Base-by-base conservation (phyloP, 2,888 invertebrate species). In the Baronia brevicornis region DNA sequence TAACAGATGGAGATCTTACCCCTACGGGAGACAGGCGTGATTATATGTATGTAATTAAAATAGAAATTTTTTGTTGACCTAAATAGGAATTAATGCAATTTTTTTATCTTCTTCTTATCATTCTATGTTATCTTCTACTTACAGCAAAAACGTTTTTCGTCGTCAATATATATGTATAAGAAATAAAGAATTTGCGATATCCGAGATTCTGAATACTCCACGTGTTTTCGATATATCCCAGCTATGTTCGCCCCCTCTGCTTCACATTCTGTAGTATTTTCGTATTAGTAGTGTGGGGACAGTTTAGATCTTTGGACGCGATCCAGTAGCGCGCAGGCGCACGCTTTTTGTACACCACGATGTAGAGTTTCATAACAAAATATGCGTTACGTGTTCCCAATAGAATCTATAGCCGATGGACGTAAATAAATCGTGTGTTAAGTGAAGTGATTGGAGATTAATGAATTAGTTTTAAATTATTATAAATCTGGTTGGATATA, bases 281-380 rank as follows among this genome's bases (percentile, higher is more conserved):
- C 64, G 82, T 80, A 74, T 72, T 70, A 57, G 66, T 69, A 57
- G 57, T 54, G 72, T 71, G 61, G 75, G 70, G 80, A 84, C 78
- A 79, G 72, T 74, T 82, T n/a, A n/a, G n/a, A n/a, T n/a, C n/a
- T n/a, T n/a, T 80, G 80, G 79, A 79, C 49, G 54, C 55, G 62
- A 64, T 78, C 82, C 82, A 84, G 82, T 80, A 59, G 59, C 53
- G 54, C 53, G 34, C 25, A 30, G 28, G 25, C 31, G 12, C 7
- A 11, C 28, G 24, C 19, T 7, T 28, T 8, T 21, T 25, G 36
- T 17, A 32, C 15, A 3, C 23, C 9, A 26, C 34, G 30, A 33
- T 28, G 20, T 23, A 32, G n/a, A 4, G 13, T 22, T 30, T 27
- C 22, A 27, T 27, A 19, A 23, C 14, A 27, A 14, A 27, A 27